A percentile compares a stretch with the other conserved stretches of the same genome.
These are phyloP conservation scores for Drosophila nigricruria DNA, from an alignment of 2,888 invertebrate genomes.

Conservation along the genomic window DNA sequence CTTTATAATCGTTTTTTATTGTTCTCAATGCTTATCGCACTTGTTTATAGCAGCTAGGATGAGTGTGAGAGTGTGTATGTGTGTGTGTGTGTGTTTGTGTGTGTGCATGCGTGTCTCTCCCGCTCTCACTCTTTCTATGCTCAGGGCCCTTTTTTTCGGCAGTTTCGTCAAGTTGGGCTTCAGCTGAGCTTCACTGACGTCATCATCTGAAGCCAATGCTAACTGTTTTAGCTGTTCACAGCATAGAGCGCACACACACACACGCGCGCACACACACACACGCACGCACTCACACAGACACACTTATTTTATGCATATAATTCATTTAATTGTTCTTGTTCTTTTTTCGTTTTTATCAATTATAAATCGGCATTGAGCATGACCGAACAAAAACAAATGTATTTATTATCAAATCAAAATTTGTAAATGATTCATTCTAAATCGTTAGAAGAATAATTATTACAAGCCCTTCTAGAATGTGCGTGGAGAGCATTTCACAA, in stretches of 20 bases:
- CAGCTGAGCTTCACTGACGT: slow-evolving; percentile 38
- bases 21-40: slow-evolving; percentile 47
- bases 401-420: slow-evolving; percentile 50
- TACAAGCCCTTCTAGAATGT: slow-evolving; percentile 28
- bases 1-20: slow-evolving; percentile 57
- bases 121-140: slow-evolving; percentile 6
- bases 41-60: slow-evolving; percentile 16
- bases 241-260: slow-evolving; percentile 1
- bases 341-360: slow-evolving; percentile 55
- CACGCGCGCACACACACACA: background rate
- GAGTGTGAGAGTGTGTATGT: background rate
- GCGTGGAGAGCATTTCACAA: slow-evolving; percentile 49
- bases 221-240: slow-evolving; percentile 5
- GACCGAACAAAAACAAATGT: slow-evolving; percentile 56
- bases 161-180: slow-evolving; percentile 13
- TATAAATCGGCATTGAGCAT: slow-evolving; percentile 65
- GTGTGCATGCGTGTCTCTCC: background rate
- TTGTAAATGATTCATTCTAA: slow-evolving; percentile 42
- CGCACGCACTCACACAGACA: background rate
- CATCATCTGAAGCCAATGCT: slow-evolving; percentile 15
- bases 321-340: slow-evolving; percentile 39
- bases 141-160: slow-evolving; percentile 26
- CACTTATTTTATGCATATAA: slow-evolving; percentile 23
- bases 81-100: background rate
- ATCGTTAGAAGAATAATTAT: slow-evolving; percentile 18